Conservation (phyloP, 2,888 invertebrate species). For the Cremastinae sp. region DNA sequence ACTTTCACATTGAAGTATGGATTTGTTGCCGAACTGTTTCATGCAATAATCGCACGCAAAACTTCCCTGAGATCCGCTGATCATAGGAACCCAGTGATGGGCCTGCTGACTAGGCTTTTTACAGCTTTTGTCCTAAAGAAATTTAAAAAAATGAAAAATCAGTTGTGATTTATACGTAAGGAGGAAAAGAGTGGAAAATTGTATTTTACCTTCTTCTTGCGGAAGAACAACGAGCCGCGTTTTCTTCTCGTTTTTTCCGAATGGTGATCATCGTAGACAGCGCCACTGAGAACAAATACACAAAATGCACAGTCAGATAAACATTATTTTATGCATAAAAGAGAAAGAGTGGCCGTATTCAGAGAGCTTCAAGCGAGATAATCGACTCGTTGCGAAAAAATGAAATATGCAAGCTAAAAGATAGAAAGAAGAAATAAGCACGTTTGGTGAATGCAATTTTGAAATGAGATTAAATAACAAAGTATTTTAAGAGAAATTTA, state of each 20-base stretch:
- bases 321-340: constrained; percentile 22
- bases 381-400: constrained; percentile 25
- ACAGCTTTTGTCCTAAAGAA: constrained; percentile 86
- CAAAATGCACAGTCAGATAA: background rate
- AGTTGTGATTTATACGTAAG: background rate
- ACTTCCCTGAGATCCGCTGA: constrained; percentile 84
- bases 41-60: constrained; percentile 90
- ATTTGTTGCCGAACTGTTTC: constrained; percentile 89
- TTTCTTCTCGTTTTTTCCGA: constrained; percentile 91
- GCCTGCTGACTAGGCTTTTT: constrained; percentile 81
- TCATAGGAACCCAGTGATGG: constrained; percentile 87
- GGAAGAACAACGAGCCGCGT: constrained; percentile 93
- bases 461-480: constrained; percentile 29
- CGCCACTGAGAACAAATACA: constrained; percentile 67
- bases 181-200: background rate
- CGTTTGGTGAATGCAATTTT: constrained; percentile 57
- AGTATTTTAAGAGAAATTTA: constrained; percentile 36
- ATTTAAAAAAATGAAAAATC: background rate
- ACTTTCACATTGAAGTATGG: constrained; percentile 93
- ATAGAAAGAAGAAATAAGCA: constrained; percentile 64
- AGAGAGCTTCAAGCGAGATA: constrained; percentile 76
- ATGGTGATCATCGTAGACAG: constrained; percentile 84
- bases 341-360: constrained; percentile 3
- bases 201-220: constrained; percentile 89
- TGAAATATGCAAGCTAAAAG: constrained; percentile 57